These are phyloP conservation scores for Philereme transversata DNA, from an alignment of 2,888 invertebrate species.

Conservation along the genomic window DNA sequence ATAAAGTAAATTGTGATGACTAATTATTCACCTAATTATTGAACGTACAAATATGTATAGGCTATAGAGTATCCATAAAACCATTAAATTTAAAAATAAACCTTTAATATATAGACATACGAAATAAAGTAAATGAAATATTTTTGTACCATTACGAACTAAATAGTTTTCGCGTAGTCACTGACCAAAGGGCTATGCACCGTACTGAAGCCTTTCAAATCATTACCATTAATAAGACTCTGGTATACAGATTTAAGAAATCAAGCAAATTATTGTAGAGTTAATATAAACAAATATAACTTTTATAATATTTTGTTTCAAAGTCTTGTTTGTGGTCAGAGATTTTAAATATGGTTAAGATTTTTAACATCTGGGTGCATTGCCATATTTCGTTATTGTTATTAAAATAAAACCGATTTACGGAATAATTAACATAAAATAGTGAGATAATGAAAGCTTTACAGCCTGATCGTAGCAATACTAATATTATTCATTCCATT, in stretches of 20 bases:
- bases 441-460: constrained; percentile 65
- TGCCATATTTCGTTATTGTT: constrained; percentile 49
- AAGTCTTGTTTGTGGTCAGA: no score
- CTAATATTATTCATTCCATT: constrained; percentile 70
- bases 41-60: constrained; percentile 79
- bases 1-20: constrained; percentile 69
- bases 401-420: constrained; percentile 42
- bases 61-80: constrained; percentile 68
- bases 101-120: constrained; percentile 48
- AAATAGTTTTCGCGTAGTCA: constrained; percentile 68
- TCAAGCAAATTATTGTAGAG: no score
- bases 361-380: no score
- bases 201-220: no score
- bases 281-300: no score
- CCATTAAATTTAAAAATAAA: constrained; percentile 56
- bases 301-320: no score
- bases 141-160: constrained; percentile 76
- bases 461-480: constrained; percentile 60
- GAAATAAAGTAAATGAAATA: constrained; percentile 60
- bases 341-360: no score
- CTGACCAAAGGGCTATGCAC: constrained; percentile 53
- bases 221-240: no score
- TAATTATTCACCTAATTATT: constrained; percentile 65
- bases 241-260: no score
- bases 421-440: constrained; percentile 47